phyloP scores from a whole-genome alignment of 1,140 invertebrate species.

The Sipha flava region DNA sequence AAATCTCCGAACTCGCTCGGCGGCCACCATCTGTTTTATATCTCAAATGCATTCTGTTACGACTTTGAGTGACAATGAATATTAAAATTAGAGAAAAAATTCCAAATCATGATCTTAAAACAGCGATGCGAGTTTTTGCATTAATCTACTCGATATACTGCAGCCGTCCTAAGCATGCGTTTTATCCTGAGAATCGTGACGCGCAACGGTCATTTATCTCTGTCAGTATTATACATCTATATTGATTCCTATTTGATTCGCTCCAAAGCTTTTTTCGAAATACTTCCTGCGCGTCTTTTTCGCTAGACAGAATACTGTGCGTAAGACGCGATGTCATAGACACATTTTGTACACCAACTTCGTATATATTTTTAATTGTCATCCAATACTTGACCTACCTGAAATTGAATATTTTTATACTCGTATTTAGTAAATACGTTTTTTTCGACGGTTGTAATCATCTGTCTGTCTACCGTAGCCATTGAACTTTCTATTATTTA shows the following conservation, averaged over 20 bases:
- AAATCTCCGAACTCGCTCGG: neutral
- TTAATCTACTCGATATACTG: neutral
- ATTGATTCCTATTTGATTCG: neutral
- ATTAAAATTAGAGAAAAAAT: neutral
- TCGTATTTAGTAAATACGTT: too few relatives aligned
- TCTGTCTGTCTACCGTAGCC: too few relatives aligned
- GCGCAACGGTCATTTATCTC: neutral
- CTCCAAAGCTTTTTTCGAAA: neutral
- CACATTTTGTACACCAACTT: too few relatives aligned
- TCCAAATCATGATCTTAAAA: neutral
- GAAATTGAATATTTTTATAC: too few relatives aligned
- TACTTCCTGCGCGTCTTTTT: too few relatives aligned
- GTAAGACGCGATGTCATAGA: too few relatives aligned
- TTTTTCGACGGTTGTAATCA: too few relatives aligned
- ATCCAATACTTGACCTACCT: too few relatives aligned
- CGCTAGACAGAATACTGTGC: too few relatives aligned
- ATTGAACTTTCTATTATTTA: too few relatives aligned
- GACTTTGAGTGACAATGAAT: neutral
- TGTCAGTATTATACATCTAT: too few relatives aligned
- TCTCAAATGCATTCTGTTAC: neutral
- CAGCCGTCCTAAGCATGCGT: neutral
- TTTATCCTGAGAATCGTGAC: neutral
- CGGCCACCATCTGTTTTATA: neutral
- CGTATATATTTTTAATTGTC: too few relatives aligned
- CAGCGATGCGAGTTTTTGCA: neutral